Evolutionary conservation across 2,888 invertebrate species (phyloP).

Genomic region (Platycheirus rosarum): DNA sequence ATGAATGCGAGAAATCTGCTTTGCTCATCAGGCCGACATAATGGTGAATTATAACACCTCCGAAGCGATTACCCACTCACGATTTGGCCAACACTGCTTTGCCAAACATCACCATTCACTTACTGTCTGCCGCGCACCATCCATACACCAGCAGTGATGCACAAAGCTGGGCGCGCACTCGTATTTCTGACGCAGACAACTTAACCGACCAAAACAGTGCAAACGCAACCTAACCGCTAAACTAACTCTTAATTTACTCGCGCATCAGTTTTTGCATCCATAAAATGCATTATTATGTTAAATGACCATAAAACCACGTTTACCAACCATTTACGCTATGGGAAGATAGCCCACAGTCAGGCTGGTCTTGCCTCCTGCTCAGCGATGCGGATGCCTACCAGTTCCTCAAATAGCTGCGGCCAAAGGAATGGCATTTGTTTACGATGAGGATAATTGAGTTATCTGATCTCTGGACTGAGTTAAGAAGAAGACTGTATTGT

Average conservation of each 20-base stretch:
- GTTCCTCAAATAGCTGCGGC: conserved; percentile 61
- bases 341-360: conserved; percentile 79
- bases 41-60: conserved; percentile 64
- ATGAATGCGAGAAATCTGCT: conserved; percentile 34
- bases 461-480: conserved; percentile 78
- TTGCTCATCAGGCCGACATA: conserved; percentile 55
- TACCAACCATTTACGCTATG: conserved; percentile 81
- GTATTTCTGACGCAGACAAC: conserved; percentile 37
- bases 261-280: conserved; percentile 75
- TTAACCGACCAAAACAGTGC: too few species aligned
- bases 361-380: conserved; percentile 10
- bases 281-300: conserved; percentile 82
- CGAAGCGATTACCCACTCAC: conserved; percentile 54
- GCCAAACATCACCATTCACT: conserved; percentile 24
- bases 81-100: conserved; percentile 37
- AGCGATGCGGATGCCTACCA: conserved; percentile 44
- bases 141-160: too few species aligned
- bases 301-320: conserved; percentile 82
- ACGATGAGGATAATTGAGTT: conserved; percentile 82
- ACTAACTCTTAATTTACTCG: conserved; percentile 74
- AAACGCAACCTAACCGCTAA: conserved; percentile 36
- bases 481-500: too few species aligned
- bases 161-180: conserved; percentile 10
- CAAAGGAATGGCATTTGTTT: conserved; percentile 78
- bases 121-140: conserved; percentile 4